Percentiles rank a stretch among this genome's conserved stretches.
Conservation (phyloP, 2,113 vertebrate genomes). For the Dascyllus trimaculatus region DNA sequence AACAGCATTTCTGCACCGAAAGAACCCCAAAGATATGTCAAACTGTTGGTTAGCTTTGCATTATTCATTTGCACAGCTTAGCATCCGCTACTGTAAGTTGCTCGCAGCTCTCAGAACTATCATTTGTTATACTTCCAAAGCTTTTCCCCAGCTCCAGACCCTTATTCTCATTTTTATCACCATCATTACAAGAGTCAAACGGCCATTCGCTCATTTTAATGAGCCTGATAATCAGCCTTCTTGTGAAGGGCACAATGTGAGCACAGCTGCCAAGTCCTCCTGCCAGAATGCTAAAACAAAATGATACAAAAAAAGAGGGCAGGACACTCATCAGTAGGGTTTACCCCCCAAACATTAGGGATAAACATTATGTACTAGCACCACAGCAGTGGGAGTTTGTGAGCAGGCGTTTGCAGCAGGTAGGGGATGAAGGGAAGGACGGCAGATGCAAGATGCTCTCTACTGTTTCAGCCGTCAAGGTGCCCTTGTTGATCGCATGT, state of each 20-base stretch:
- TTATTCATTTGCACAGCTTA: slow-evolving; percentile 24
- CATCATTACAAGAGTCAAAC: slow-evolving; percentile 57
- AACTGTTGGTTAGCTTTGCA: slow-evolving; percentile 17
- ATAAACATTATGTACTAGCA: not conserved
- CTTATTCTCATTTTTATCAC: slow-evolving; percentile 39
- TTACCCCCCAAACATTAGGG: slow-evolving; percentile 33
- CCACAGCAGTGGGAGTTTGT: not conserved
- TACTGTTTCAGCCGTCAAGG: slow-evolving; percentile 36
- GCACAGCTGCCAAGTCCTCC: slow-evolving; percentile 40
- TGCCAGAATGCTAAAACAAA: slow-evolving; percentile 39
- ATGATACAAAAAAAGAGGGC: slow-evolving; percentile 4
- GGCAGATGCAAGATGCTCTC: not conserved
- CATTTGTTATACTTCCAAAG: slow-evolving; percentile 28
- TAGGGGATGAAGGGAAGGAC: not conserved
- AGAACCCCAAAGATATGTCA: slow-evolving; percentile 1
- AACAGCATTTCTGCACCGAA: not conserved
- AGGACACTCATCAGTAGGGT: not conserved
- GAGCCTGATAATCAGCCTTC: slow-evolving; percentile 60
- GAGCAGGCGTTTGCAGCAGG: slow-evolving; percentile 13
- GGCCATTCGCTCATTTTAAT: slow-evolving; percentile 67
- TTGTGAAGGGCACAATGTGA: slow-evolving; percentile 55
- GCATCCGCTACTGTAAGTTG: not conserved
- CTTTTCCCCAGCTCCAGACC: not conserved
- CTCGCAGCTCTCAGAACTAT: slow-evolving; percentile 16
- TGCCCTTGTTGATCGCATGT: slow-evolving; percentile 50